A percentile compares a stretch with the other conserved stretches of the same genome.
These are phyloP conservation scores for Oxyura jamaicensis DNA, from an alignment of 2,113 vertebrate species.

Conservation along the genomic window DNA sequence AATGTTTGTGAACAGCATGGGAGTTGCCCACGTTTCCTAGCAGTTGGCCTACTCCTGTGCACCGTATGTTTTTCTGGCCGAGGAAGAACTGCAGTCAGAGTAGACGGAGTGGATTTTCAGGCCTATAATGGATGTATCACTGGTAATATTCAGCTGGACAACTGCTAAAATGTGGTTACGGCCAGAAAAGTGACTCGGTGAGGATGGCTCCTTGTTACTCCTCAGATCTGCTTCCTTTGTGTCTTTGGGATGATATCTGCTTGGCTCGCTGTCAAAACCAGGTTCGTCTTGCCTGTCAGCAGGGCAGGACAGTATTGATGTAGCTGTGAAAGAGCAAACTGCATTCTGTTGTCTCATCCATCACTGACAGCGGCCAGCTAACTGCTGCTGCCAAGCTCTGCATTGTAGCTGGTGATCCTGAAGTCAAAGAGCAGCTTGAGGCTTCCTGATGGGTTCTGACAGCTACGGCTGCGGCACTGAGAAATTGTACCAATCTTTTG, in stretches of 20 bases:
- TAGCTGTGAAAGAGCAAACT: not conserved
- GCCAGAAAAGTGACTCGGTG: constrained; percentile 13
- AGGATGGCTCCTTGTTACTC: constrained; percentile 2
- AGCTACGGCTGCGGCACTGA: not conserved
- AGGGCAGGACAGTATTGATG: not conserved
- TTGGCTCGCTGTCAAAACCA: constrained; percentile 10
- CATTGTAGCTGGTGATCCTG: not conserved
- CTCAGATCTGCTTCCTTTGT: not conserved
- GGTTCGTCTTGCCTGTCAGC: not conserved
- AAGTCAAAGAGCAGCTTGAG: not conserved
- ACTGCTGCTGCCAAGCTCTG: not conserved
- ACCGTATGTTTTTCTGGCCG: constrained; percentile 46
- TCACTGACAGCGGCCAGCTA: not conserved
- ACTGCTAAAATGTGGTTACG: constrained; percentile 58
- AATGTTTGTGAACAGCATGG: constrained; percentile 52
- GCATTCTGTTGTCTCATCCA: not conserved
- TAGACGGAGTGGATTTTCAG: constrained; percentile 25
- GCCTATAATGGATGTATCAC: not conserved
- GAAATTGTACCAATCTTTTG: not conserved
- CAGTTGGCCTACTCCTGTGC: constrained; percentile 54
- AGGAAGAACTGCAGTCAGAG: not conserved
- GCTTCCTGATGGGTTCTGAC: not conserved
- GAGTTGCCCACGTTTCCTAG: constrained; percentile 50
- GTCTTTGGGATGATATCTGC: not conserved
- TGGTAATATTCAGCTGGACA: constrained; percentile 28